These are phyloP conservation scores for Diploscapter pachys DNA, from an alignment of 1,140 invertebrate genomes.

Conservation along the genomic window DNA sequence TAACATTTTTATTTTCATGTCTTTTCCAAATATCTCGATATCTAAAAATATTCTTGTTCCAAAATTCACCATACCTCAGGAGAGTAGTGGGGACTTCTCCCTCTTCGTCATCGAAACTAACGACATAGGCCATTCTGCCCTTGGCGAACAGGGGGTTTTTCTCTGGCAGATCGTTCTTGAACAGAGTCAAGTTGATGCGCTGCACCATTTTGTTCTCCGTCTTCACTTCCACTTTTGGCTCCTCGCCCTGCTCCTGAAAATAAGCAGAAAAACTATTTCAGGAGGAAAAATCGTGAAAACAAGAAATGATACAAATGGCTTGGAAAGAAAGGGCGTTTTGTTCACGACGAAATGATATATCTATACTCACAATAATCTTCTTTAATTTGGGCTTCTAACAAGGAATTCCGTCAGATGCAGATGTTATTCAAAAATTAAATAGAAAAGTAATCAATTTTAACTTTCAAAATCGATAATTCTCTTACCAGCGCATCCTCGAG, in stretches of 20 bases:
- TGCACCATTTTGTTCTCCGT: slow-evolving; percentile 52
- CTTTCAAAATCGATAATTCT: background rate
- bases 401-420: no score
- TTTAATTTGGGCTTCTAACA: no score
- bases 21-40: no score
- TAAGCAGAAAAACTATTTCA: no score
- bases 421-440: slow-evolving; percentile 23
- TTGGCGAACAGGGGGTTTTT: slow-evolving; percentile 87
- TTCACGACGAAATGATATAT: no score
- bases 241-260: slow-evolving; percentile 59
- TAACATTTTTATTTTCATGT: background rate
- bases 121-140: slow-evolving; percentile 94
- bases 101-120: slow-evolving; percentile 84
- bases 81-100: slow-evolving; percentile 92
- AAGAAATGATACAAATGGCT: no score
- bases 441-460: slow-evolving; percentile 13
- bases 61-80: slow-evolving; percentile 62
- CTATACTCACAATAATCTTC: no score
- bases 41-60: no score
- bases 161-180: slow-evolving; percentile 49
- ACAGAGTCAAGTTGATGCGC: slow-evolving; percentile 63
- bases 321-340: no score
- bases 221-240: slow-evolving; percentile 61
- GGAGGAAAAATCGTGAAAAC: no score
- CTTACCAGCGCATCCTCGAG: slow-evolving; percentile 42